Evolutionary conservation across 2,113 vertebrate species (phyloP).

Genomic region (Colossoma macropomum): DNA sequence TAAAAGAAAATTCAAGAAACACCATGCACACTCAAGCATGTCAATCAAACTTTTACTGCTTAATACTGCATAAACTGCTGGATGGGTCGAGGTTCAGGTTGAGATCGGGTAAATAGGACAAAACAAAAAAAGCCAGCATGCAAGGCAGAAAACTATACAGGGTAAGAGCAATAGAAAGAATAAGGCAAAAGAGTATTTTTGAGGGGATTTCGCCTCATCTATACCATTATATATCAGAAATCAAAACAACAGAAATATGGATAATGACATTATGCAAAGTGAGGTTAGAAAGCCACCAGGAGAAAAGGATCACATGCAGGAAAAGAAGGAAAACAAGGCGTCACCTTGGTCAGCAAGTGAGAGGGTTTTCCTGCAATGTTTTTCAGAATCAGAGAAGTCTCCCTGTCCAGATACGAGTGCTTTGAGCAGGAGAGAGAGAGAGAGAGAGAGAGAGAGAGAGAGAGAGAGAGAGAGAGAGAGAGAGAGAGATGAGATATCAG

Average conservation of each 20-base stretch:
- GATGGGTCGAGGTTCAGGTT: neutral
- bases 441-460: slow-evolving; percentile 72
- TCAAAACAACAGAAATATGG: neutral
- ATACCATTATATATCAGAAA: neutral
- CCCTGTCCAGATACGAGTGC: slow-evolving; percentile 99
- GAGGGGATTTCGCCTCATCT: neutral
- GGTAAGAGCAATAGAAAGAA: neutral
- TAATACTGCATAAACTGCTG: neutral
- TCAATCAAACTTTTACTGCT: neutral
- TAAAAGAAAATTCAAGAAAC: neutral
- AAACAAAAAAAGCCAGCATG: slow-evolving; percentile 16
- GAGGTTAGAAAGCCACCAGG: slow-evolving; percentile 50
- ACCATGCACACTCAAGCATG: neutral
- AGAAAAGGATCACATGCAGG: slow-evolving; percentile 35
- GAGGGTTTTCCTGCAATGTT: slow-evolving; percentile 99
- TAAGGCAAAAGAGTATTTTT: neutral
- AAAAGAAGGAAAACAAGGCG: slow-evolving; percentile 56
- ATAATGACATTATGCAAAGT: slow-evolving; percentile 10
- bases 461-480: slow-evolving; percentile 68
- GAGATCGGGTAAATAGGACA: neutral
- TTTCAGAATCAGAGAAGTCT: slow-evolving; percentile 99
- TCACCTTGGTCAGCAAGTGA: slow-evolving; percentile 99
- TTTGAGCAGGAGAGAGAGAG: slow-evolving; percentile 84
- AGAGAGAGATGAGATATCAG: slow-evolving; percentile 60
- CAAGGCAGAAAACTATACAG: neutral